phyloP scores from a whole-genome alignment of 2,113 vertebrate genomes.

The Alaudala cheleensis region DNA sequence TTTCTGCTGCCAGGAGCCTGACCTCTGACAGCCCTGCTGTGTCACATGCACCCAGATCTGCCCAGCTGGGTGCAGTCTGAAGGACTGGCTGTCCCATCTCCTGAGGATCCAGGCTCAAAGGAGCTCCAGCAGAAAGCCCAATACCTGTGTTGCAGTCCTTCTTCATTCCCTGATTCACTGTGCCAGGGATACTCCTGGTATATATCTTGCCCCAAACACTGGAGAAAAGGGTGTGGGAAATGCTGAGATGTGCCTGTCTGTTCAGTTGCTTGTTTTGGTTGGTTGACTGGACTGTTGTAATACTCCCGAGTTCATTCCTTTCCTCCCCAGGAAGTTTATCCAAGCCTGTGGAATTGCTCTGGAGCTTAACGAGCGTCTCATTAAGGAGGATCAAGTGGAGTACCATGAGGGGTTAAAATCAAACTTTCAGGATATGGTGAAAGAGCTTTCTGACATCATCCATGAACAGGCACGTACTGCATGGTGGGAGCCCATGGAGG shows the following conservation, averaged over 20 bases:
- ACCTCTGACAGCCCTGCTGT: not conserved
- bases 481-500: not conserved
- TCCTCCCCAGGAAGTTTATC: constrained; percentile 84
- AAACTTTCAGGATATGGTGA: constrained; percentile 97
- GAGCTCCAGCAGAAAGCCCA: not conserved
- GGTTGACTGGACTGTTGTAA: not conserved
- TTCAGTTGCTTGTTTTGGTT: not conserved
- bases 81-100: not conserved
- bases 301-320: not conserved
- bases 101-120: not conserved
- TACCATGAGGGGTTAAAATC: constrained; percentile 94
- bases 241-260: not conserved
- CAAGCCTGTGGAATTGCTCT: constrained; percentile 91
- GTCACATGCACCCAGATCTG: not conserved
- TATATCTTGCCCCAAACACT: not conserved
- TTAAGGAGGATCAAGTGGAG: constrained; percentile 96
- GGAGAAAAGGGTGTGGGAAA: not conserved
- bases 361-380: constrained; percentile 92
- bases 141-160: not conserved
- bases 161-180: not conserved
- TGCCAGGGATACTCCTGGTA: not conserved
- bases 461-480: constrained; percentile 87
- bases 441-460: constrained; percentile 95
- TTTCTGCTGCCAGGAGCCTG: not conserved
- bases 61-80: not conserved